phyloP scores from a whole-genome alignment of 2,888 invertebrate species.

The Stegana nigrithorax region DNA sequence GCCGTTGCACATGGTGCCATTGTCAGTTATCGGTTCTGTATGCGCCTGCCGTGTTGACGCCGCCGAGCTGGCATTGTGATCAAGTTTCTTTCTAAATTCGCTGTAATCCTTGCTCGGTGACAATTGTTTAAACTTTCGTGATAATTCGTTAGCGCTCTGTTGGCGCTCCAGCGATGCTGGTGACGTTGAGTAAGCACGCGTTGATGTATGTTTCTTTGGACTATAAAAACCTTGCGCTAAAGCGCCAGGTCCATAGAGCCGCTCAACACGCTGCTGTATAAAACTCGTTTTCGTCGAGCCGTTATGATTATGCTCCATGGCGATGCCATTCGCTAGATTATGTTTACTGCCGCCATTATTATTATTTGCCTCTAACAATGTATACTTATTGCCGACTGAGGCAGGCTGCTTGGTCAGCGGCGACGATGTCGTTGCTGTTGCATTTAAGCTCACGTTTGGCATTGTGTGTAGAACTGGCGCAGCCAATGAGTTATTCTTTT shows the following conservation, averaged over 20 bases:
- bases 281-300: slow-evolving; percentile 77
- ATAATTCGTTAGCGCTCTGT: slow-evolving; percentile 62
- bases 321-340: slow-evolving; percentile 47
- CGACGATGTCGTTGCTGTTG: background rate
- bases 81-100: slow-evolving; percentile 55
- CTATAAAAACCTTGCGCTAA: slow-evolving; percentile 87
- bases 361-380: slow-evolving; percentile 39
- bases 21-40: slow-evolving; percentile 21
- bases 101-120: slow-evolving; percentile 63
- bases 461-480: slow-evolving; percentile 67
- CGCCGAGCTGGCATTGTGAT: slow-evolving; percentile 34
- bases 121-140: slow-evolving; percentile 64
- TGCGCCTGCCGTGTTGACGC: slow-evolving; percentile 27
- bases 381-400: slow-evolving; percentile 27
- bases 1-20: slow-evolving; percentile 23
- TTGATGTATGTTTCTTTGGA: slow-evolving; percentile 65
- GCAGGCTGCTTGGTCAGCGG: slow-evolving; percentile 44
- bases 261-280: slow-evolving; percentile 88
- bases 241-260: slow-evolving; percentile 88
- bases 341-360: slow-evolving; percentile 31
- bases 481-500: slow-evolving; percentile 71
- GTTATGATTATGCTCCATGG: slow-evolving; percentile 41
- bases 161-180: slow-evolving; percentile 36
- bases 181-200: slow-evolving; percentile 23
- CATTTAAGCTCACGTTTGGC: slow-evolving; percentile 36